Evolutionary conservation across 2,797 vertebrate species (phyloP).

Genomic region (Hippopotamyrus pictus): DNA sequence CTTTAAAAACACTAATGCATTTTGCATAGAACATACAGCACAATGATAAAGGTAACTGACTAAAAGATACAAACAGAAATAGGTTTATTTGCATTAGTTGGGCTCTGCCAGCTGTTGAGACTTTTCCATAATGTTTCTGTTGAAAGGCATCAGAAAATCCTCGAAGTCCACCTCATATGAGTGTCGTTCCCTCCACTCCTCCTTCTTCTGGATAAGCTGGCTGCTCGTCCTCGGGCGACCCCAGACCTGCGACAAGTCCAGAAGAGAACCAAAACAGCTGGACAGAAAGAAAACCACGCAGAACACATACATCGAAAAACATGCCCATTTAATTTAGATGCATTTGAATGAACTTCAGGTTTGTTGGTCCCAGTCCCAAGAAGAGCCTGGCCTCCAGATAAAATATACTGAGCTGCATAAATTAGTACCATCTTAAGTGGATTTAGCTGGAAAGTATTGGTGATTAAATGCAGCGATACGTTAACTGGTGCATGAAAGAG

Average conservation of each 20-base stretch:
- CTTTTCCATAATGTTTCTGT: slow-evolving; percentile 58
- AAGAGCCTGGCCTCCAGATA: neutral
- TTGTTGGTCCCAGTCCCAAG: neutral
- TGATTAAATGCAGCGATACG: neutral
- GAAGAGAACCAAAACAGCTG: neutral
- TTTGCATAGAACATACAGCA: neutral
- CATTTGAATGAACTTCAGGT: neutral
- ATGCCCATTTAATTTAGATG: neutral
- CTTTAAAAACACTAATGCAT: neutral
- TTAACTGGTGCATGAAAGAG: neutral
- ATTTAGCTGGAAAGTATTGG: neutral
- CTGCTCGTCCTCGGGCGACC: slow-evolving; percentile 63
- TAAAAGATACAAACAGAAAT: neutral
- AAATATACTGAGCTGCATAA: neutral
- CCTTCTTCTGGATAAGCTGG: slow-evolving; percentile 65
- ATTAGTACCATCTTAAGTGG: neutral
- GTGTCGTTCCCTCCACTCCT: slow-evolving; percentile 52
- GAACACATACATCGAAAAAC: neutral
- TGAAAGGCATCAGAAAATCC: slow-evolving; percentile 69
- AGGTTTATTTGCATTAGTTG: slow-evolving; percentile 20
- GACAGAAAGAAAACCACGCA: neutral
- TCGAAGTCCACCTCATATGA: slow-evolving; percentile 67
- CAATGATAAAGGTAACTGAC: neutral
- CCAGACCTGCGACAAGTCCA: slow-evolving; percentile 65
- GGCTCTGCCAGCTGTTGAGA: slow-evolving; percentile 34